Conservation (phyloP, 2,113 vertebrate genomes). For the Oreotrochilus melanogaster region DNA sequence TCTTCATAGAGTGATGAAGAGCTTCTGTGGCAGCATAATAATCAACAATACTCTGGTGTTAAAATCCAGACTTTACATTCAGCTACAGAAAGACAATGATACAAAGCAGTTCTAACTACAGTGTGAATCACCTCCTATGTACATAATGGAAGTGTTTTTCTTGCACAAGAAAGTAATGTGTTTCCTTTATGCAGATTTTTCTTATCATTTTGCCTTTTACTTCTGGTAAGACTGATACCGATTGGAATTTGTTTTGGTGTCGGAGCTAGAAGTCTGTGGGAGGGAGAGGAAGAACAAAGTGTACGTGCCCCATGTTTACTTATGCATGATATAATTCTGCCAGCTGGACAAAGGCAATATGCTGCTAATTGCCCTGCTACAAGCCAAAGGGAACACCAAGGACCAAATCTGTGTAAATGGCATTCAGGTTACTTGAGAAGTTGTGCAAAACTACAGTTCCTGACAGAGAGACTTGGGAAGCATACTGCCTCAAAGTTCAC, state of each 20-base stretch:
- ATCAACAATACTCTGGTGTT: not conserved
- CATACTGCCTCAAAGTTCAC: not conserved
- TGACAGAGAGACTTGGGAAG: not conserved
- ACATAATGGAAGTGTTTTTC: not conserved
- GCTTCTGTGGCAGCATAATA: not conserved
- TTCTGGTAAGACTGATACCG: not conserved
- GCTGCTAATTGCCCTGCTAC: not conserved
- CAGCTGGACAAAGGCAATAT: not conserved
- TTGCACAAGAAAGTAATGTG: not conserved
- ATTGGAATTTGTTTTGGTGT: not conserved
- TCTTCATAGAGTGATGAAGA: not conserved
- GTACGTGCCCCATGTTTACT: not conserved
- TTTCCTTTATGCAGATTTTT: not conserved
- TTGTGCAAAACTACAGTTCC: conserved; percentile 5
- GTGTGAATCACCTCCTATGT: fast-evolving
- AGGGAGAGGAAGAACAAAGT: conserved; percentile 17
- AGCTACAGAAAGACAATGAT: not conserved
- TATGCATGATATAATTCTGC: not conserved
- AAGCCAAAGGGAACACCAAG: not conserved
- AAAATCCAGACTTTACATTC: not conserved
- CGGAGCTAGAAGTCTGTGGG: not conserved
- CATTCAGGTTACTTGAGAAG: conserved; percentile 14
- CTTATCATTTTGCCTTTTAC: not conserved
- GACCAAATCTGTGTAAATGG: conserved; percentile 6
- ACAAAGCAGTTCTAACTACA: not conserved